Base-by-base conservation (phyloP, 64 coral and sea anemone genomes). In the Dendronephthya gigantea region DNA sequence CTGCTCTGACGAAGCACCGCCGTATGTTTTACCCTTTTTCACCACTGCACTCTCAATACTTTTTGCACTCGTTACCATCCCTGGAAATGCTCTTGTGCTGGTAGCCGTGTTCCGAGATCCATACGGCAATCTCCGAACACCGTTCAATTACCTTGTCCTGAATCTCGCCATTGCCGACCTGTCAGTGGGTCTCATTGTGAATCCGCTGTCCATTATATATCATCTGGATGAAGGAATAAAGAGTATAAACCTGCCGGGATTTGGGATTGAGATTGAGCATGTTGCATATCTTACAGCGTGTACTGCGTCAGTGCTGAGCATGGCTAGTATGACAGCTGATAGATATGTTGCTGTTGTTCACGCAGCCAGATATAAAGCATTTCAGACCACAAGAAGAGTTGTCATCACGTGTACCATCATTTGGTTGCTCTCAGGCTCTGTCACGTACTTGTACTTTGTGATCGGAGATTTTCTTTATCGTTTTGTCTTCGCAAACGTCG, bases 221-320 rank as follows among this genome's bases (percentile, higher is more conserved):
- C 72, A 79, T 33, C 30, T 79, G 72, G 31, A 37, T 33, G 72
- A 79, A 79, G 72, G 72, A 19, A 37, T 79, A 39, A 11, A 79
- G 36, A 62, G 55, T 27, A 79, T 34, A 33, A 35, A 79, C 72
- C 36, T 79, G 72, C 72, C 72, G 31, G 72, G 72, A 1, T 79
- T 79, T 4, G 72, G 72, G 15, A 79, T 79, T 29, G 72, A 79
- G 72, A 79, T 79, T 39, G 72, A 79, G 17, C 72, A 79, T 29
- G 36, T 79, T 7, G 72, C 72, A 6, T 79, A 79, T 39, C 16
- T 79, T 17, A 79, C 30, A 28, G 72, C 72, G 15, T 79, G 72
- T 79, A 79, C 72, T 79, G 72, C 72, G 6, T 79, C 72, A 79
- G 72, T 79, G 7, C 30, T 79, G 28, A 79, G 72, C 22, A 79